Conservation (phyloP, 2,797 vertebrate genomes). For the Girardinus metallicus region DNA sequence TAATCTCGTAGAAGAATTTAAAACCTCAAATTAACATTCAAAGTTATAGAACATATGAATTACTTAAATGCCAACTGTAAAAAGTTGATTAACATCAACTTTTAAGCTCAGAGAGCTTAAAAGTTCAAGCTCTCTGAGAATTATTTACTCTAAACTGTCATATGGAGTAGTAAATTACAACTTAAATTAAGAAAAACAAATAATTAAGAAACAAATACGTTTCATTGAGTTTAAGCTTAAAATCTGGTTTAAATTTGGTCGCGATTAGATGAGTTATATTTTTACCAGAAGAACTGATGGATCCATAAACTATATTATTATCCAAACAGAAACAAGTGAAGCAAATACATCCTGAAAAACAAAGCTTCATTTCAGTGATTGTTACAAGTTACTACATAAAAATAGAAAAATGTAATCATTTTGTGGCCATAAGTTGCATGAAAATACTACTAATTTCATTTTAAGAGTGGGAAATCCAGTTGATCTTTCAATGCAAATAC, state of each 20-base stretch:
- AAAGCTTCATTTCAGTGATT: background rate
- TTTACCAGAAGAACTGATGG: background rate
- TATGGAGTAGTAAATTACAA: background rate
- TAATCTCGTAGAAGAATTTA: conserved; percentile 4
- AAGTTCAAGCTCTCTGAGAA: background rate
- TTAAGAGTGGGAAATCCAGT: background rate
- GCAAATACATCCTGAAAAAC: background rate
- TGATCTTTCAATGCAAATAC: background rate
- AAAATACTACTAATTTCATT: background rate
- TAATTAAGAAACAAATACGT: background rate
- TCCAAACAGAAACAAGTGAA: background rate
- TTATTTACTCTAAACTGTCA: background rate
- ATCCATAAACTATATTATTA: background rate
- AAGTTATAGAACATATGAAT: background rate
- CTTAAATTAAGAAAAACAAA: background rate
- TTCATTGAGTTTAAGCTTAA: background rate
- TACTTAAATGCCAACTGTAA: background rate
- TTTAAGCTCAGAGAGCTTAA: no score
- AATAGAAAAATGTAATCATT: background rate
- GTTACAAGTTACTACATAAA: background rate
- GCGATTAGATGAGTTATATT: background rate
- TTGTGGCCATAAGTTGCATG: background rate
- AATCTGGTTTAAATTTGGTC: background rate
- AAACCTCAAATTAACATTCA: background rate
- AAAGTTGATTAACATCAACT: background rate